Percentiles rank a stretch among this genome's conserved stretches.
Evolutionary conservation across 2,888 invertebrate species (phyloP).

Genomic region (Eupeodes latifasciatus): DNA sequence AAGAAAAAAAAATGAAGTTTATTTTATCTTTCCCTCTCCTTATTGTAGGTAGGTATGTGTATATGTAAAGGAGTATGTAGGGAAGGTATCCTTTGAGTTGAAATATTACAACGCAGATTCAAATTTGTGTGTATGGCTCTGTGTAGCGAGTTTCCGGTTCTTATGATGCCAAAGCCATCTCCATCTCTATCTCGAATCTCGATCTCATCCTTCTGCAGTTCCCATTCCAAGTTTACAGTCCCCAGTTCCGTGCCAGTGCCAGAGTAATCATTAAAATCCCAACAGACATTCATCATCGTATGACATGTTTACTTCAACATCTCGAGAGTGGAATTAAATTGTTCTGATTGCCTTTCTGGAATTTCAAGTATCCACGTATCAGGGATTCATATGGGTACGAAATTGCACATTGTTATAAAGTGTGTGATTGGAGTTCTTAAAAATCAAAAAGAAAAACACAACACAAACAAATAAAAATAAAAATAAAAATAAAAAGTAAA

Average conservation of each 20-base stretch:
- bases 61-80: background rate
- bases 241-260: background rate
- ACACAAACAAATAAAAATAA: background rate
- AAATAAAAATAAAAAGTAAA: background rate
- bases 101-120: conserved; percentile 34
- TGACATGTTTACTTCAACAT: conserved; percentile 55
- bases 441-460: background rate
- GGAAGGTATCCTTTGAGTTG: conserved; percentile 7
- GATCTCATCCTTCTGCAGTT: background rate
- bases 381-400: conserved; percentile 11
- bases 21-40: conserved; percentile 15
- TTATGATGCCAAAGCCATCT: background rate
- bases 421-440: background rate
- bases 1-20: conserved; percentile 19
- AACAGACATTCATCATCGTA: conserved; percentile 49
- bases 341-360: conserved; percentile 58
- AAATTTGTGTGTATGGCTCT: background rate
- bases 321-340: conserved; percentile 60
- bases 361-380: conserved; percentile 33
- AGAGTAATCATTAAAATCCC: conserved; percentile 57
- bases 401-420: background rate
- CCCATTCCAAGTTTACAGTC: no score
- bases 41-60: background rate
- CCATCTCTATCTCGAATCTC: background rate
- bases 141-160: conserved; percentile 7